These are phyloP conservation scores for Cantharis lateralis DNA, from an alignment of 2,888 invertebrate genomes.

Conservation along the genomic window DNA sequence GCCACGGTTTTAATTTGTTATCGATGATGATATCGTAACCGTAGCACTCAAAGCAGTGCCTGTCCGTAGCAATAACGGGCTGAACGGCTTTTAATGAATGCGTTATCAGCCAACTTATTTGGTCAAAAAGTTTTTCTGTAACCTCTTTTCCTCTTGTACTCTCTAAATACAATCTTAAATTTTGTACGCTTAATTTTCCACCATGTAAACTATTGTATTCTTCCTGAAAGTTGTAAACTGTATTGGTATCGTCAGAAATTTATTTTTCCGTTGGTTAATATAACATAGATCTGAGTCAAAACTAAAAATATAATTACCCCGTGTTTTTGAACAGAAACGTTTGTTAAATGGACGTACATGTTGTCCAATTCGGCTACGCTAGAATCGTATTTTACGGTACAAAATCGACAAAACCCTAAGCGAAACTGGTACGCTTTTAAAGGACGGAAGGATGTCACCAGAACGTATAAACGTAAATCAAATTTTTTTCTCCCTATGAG, in stretches of 20 bases:
- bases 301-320: constrained; percentile 64
- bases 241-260: too few species aligned
- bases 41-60: constrained; percentile 92
- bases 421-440: constrained; percentile 91
- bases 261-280: too few species aligned
- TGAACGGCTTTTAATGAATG: constrained; percentile 93
- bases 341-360: constrained; percentile 94
- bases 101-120: constrained; percentile 88
- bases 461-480: constrained; percentile 88
- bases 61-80: constrained; percentile 90
- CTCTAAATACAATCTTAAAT: constrained; percentile 86
- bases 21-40: constrained; percentile 97
- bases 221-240: constrained; percentile 60
- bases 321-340: constrained; percentile 97
- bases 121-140: constrained; percentile 85
- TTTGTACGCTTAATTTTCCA: constrained; percentile 92
- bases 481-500: constrained; percentile 96
- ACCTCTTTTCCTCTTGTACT: constrained; percentile 87
- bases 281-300: too few species aligned
- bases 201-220: constrained; percentile 94
- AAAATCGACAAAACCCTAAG: constrained; percentile 93
- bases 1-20: constrained; percentile 90
- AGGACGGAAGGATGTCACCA: constrained; percentile 92
- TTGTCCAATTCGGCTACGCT: constrained; percentile 86
- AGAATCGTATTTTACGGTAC: constrained; percentile 92